Evolutionary conservation across 1,140 invertebrate species (phyloP), one percentile per base, ranked within the genome.

Genomic region (Galleria mellonella): DNA sequence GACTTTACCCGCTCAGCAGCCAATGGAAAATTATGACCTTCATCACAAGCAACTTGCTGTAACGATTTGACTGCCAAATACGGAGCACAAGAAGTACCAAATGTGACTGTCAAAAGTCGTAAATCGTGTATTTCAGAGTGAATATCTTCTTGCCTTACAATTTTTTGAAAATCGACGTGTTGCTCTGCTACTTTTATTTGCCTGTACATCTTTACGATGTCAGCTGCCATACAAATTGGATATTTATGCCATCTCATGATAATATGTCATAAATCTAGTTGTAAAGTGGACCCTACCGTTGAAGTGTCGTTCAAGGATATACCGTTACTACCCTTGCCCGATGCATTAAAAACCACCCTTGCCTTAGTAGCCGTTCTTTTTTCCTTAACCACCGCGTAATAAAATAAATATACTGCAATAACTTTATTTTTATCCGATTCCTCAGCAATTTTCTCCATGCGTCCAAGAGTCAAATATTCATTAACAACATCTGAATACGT

Each of bases 191-290:
- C 47, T 17, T 40, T 41, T 1, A 81, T 35, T 40, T 73, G 64
- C 3, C 68, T 50, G 43, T 76, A 86, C 72, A 85, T 86, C 44
- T 83, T 83, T 29, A 62, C 50, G 2, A 85, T 72, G 50, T 85
- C 79, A 9, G 64, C 64, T 1, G 62, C 47, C 10, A 87, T 13
- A n/a, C 67, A 64, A 32, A 69, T 59, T 33, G 15, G 15, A 55
- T 81, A 56, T 11, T 27, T 28, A 33, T 83, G 29, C 62, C 84
- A 87, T 12, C 72, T 50, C 7, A 83, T 42, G 4, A 87, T 11
- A 40, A 83, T 62, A n/a, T 61, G 45, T 31, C 68, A 47, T 8
- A 87, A 43, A 28, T 86, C 70, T 17, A 63, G 57, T 40, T 83
- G 77, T 0, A 87, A 27, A 17, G 64, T 70, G 0, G 81, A 71